These are phyloP conservation scores for Pomacea maculata DNA, from an alignment of 1,140 invertebrate species.

Conservation along the genomic window DNA sequence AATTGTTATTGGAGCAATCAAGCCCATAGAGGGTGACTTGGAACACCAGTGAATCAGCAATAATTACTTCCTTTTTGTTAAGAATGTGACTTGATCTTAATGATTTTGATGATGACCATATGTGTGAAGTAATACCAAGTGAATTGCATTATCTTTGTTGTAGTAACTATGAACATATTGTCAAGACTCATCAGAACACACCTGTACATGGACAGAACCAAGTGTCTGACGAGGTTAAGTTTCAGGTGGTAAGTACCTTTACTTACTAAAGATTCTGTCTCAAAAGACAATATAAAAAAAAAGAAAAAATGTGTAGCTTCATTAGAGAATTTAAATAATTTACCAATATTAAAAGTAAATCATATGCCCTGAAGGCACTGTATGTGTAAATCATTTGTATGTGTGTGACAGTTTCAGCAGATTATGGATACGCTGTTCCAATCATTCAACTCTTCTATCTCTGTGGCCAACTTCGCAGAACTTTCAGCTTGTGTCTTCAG, in stretches of 20 bases:
- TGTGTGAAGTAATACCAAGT: too few species aligned
- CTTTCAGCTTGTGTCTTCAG: conserved; percentile 92
- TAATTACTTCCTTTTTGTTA: too few species aligned
- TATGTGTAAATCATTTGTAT: neutral
- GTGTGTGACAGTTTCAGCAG: conserved; percentile 76
- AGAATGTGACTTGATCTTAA: too few species aligned
- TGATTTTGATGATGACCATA: too few species aligned
- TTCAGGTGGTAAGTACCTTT: conserved; percentile 82
- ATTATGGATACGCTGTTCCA: conserved; percentile 94
- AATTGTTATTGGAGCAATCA: too few species aligned
- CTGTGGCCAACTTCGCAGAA: conserved; percentile 91
- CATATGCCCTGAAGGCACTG: too few species aligned
- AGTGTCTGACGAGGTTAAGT: conserved; percentile 94
- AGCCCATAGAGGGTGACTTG: too few species aligned
- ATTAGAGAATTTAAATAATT: too few species aligned
- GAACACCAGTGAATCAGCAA: too few species aligned
- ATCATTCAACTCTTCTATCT: conserved; percentile 85
- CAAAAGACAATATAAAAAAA: too few species aligned
- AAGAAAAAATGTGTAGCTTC: too few species aligned
- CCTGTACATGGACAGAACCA: conserved; percentile 85
- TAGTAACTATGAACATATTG: conserved; percentile 94
- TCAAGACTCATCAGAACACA: conserved; percentile 93
- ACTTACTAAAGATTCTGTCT: neutral
- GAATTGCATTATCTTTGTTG: conserved; percentile 71
- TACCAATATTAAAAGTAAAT: too few species aligned